Evolutionary conservation across 37 sponge, comb jelly and placozoan species (phyloP).

Genomic region (Cliona cf. orientalis): DNA sequence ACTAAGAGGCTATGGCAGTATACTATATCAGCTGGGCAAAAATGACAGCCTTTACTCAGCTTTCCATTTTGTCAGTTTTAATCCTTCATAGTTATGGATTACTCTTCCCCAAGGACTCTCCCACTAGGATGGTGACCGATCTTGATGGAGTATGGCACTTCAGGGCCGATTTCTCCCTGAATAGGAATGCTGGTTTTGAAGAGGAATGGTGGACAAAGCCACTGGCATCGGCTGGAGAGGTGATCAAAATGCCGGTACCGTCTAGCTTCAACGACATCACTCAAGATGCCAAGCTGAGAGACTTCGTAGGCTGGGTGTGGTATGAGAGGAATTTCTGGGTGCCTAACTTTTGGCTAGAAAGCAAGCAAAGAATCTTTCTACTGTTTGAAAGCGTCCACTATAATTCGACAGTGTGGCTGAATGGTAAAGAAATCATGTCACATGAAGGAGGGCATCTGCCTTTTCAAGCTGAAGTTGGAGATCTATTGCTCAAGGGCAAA

Average conservation of each 20-base stretch:
- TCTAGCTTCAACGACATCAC: constrained; percentile 82
- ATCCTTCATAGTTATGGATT: no score
- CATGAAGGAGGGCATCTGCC: constrained; percentile 75
- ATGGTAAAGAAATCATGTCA: constrained; percentile 37
- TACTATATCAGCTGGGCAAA: no score
- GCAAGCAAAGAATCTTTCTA: constrained; percentile 43
- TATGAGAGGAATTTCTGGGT: constrained; percentile 58
- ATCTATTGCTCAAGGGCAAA: not conserved
- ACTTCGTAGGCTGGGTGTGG: constrained; percentile 80
- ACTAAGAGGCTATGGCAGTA: no score
- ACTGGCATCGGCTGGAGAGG: constrained; percentile 3
- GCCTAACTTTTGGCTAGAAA: constrained; percentile 17
- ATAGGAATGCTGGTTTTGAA: constrained; percentile 40
- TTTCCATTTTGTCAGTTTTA: no score
- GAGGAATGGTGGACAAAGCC: constrained; percentile 41
- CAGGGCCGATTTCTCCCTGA: constrained; percentile 41
- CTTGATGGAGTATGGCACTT: constrained; percentile 65
- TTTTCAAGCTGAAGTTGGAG: constrained; percentile 52
- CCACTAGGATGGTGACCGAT: constrained; percentile 32
- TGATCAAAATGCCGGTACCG: constrained; percentile 67
- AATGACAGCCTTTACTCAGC: no score
- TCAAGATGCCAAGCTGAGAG: constrained; percentile 45
- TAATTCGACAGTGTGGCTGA: constrained; percentile 73
- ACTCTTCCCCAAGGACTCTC: constrained; percentile 55
- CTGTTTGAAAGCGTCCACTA: constrained; percentile 74